These are phyloP conservation scores for Morus bassanus DNA, from an alignment of 2,797 vertebrate genomes.

Conservation along the genomic window DNA sequence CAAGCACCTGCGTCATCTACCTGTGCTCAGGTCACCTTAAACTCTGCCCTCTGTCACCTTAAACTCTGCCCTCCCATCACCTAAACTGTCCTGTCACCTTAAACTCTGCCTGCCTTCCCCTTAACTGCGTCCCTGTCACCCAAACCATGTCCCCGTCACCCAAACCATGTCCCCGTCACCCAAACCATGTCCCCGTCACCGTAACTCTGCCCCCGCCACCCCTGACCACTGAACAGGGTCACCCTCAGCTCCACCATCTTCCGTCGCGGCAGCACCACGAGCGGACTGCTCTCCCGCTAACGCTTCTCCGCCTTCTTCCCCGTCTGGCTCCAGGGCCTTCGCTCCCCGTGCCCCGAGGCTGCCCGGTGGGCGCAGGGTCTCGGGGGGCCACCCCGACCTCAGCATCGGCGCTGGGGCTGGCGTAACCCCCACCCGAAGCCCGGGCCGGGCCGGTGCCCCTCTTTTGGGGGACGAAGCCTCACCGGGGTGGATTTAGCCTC, in stretches of 20 bases:
- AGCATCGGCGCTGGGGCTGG: not conserved
- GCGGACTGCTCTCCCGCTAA: accelerated
- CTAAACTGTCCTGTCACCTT: too few species aligned
- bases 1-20: not conserved
- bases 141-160: too few species aligned
- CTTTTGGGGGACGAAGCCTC: constrained; percentile 38
- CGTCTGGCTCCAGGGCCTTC: not conserved
- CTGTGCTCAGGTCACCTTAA: not conserved
- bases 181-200: not conserved
- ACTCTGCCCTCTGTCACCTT: too few species aligned
- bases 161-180: too few species aligned
- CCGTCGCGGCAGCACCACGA: accelerated
- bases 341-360: not conserved
- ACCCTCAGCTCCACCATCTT: not conserved
- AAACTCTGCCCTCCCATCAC: too few species aligned
- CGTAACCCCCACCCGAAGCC: not conserved
- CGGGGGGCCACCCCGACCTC: not conserved
- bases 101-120: too few species aligned
- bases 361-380: accelerated
- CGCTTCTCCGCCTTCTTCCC: not conserved
- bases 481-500: constrained; percentile 89
- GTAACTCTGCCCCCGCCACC: accelerated
- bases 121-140: too few species aligned
- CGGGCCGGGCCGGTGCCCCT: accelerated
- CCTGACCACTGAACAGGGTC: not conserved